These are phyloP conservation scores for Nomia melanderi DNA, from an alignment of 1,140 invertebrate genomes.

Conservation along the genomic window DNA sequence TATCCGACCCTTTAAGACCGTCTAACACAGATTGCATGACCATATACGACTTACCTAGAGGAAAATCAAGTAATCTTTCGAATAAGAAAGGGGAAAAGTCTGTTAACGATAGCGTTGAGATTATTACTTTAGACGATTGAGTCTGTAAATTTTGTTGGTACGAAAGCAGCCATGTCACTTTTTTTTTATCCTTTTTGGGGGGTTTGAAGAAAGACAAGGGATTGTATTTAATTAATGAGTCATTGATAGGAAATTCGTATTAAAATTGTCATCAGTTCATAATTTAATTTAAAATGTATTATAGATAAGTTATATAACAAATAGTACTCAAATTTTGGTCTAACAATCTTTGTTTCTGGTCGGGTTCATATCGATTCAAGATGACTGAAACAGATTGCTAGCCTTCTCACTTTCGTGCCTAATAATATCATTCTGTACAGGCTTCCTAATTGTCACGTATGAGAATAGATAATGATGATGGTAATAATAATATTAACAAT, in stretches of 20 bases:
- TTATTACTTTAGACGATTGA: slow-evolving; percentile 78
- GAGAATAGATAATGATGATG: slow-evolving; percentile 18
- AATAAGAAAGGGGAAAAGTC: slow-evolving; percentile 64
- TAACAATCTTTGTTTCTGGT: background rate
- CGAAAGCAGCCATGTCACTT: too few relatives aligned
- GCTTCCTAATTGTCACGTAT: slow-evolving; percentile 4
- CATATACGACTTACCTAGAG: slow-evolving; percentile 69
- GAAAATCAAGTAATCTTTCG: slow-evolving; percentile 38
- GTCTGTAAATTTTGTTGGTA: background rate
- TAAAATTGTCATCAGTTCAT: too few relatives aligned
- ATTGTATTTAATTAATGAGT: too few relatives aligned
- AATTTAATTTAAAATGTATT: too few relatives aligned
- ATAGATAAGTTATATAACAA: too few relatives aligned
- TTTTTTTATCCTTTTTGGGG: too few relatives aligned
- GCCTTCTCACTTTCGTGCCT: slow-evolving; percentile 40
- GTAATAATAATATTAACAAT: background rate
- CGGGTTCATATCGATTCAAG: slow-evolving; percentile 9
- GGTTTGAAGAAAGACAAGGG: too few relatives aligned
- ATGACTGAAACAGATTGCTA: slow-evolving; percentile 32
- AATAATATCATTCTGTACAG: slow-evolving; percentile 11
- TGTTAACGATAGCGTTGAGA: slow-evolving; percentile 74
- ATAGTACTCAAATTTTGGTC: too few relatives aligned
- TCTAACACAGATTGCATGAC: slow-evolving; percentile 57
- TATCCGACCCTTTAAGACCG: slow-evolving; percentile 51
- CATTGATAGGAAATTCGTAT: too few relatives aligned